These are phyloP conservation scores for Periophthalmodon schlosseri DNA, from an alignment of 2,113 vertebrate species.

Conservation along the genomic window DNA sequence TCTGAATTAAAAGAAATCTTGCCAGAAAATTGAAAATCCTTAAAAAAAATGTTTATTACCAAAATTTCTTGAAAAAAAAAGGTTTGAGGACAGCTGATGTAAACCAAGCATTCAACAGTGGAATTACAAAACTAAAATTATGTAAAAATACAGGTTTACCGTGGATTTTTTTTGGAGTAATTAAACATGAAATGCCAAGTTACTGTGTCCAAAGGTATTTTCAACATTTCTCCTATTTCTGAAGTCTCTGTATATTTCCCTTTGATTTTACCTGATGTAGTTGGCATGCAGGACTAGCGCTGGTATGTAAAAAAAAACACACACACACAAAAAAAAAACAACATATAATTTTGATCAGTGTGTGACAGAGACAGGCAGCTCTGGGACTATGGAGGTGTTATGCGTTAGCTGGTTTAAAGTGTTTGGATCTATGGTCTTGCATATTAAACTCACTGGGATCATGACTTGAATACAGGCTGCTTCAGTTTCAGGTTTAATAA, in stretches of 20 bases:
- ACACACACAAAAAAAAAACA: not conserved
- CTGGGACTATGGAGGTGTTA: slow-evolving; percentile 1
- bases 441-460: not conserved
- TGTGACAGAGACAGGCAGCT: slow-evolving; percentile 11
- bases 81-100: too few relatives aligned
- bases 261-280: not conserved
- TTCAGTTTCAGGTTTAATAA: not conserved
- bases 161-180: too few relatives aligned
- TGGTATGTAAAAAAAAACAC: not conserved
- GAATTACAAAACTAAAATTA: too few relatives aligned
- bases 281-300: not conserved
- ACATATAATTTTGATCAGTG: slow-evolving; percentile 7
- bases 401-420: slow-evolving; percentile 4
- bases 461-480: slow-evolving; percentile 1
- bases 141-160: too few relatives aligned
- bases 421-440: not conserved
- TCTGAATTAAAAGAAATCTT: too few relatives aligned
- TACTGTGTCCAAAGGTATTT: not conserved
- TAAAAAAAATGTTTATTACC: too few relatives aligned
- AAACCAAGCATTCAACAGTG: too few relatives aligned
- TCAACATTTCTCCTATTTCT: not conserved
- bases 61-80: too few relatives aligned
- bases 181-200: too few relatives aligned
- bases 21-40: too few relatives aligned
- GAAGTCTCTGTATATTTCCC: not conserved